These are phyloP conservation scores for Panzeria rudis DNA, from an alignment of 2,888 invertebrate species.

Conservation along the genomic window DNA sequence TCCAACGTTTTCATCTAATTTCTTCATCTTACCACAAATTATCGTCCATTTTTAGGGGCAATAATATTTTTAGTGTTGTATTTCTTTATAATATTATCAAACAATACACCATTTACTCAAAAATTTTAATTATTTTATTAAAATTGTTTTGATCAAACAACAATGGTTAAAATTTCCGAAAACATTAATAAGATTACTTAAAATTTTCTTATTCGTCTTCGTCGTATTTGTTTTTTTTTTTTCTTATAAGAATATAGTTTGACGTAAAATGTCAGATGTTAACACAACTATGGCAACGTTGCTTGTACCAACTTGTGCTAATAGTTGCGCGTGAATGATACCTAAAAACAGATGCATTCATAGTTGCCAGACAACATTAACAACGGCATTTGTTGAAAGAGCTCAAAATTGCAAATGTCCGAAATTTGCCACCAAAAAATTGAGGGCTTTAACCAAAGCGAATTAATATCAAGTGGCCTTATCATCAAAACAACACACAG, in stretches of 20 bases:
- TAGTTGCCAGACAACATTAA: neutral
- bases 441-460: too few relatives aligned
- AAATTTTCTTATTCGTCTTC: slow-evolving; percentile 43
- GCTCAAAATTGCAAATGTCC: too few relatives aligned
- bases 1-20: slow-evolving; percentile 3
- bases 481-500: too few relatives aligned
- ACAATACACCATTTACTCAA: neutral
- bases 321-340: neutral
- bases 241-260: slow-evolving; percentile 57
- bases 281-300: slow-evolving; percentile 15
- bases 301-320: neutral
- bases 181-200: slow-evolving; percentile 43
- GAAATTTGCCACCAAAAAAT: too few relatives aligned
- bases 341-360: neutral
- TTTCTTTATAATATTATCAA: neutral
- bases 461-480: too few relatives aligned
- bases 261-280: slow-evolving; percentile 49
- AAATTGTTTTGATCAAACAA: slow-evolving; percentile 4
- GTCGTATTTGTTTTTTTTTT: slow-evolving; percentile 53
- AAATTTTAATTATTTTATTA: neutral
- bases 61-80: neutral
- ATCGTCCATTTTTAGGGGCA: slow-evolving; percentile 79
- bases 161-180: slow-evolving; percentile 16
- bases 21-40: slow-evolving; percentile 80
- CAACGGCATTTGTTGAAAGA: too few relatives aligned